Percentiles rank a stretch among this genome's conserved stretches.
These are phyloP conservation scores for Nyctibius grandis DNA, from an alignment of 2,797 vertebrate genomes.

Conservation along the genomic window DNA sequence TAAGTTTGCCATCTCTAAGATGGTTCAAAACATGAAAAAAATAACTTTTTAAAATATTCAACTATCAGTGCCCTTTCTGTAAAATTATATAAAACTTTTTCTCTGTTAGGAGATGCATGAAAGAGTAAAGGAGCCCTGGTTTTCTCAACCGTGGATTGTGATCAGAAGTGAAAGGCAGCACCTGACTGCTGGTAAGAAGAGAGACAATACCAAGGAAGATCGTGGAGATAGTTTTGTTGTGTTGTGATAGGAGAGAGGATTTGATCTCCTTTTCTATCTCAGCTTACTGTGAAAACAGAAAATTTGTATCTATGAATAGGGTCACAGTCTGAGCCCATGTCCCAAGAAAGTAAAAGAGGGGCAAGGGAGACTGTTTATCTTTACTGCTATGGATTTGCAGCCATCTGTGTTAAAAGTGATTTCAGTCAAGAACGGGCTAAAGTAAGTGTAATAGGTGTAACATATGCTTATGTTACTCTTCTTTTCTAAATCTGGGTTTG, in stretches of 20 bases:
- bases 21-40: not conserved
- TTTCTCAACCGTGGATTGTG: not conserved
- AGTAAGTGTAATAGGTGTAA: not conserved
- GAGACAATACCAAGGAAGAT: not conserved
- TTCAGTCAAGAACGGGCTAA: not conserved
- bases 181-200: not conserved
- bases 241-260: not conserved
- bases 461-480: not conserved
- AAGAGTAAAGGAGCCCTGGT: not conserved
- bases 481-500: slow-evolving; percentile 61
- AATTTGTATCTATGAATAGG: not conserved
- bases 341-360: not conserved
- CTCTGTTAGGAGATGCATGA: not conserved
- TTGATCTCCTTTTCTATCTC: not conserved
- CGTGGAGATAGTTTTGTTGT: not conserved
- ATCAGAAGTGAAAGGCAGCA: not conserved
- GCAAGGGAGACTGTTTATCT: not conserved
- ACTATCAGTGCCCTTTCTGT: not conserved
- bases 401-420: not conserved
- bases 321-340: not conserved
- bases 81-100: not conserved
- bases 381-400: slow-evolving; percentile 15
- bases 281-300: not conserved
- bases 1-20: not conserved
- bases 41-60: not conserved